Evolutionary conservation across 2,113 vertebrate species (phyloP).

Genomic region (Xiphias gladius): DNA sequence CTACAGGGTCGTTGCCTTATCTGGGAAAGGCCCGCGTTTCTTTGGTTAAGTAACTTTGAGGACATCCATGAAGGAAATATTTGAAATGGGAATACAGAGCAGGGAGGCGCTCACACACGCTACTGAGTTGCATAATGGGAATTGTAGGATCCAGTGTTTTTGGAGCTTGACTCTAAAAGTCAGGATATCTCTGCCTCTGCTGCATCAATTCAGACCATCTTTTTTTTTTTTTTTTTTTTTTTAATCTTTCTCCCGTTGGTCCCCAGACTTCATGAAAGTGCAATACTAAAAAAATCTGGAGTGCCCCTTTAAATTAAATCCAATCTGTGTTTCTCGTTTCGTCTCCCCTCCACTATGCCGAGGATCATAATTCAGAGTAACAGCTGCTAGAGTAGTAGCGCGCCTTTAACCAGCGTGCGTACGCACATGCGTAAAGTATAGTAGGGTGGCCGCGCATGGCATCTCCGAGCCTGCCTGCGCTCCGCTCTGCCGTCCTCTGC

Average conservation of each 20-base stretch:
- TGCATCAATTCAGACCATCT: background rate
- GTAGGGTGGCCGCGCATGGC: conserved; percentile 77
- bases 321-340: background rate
- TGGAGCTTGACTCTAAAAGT: background rate
- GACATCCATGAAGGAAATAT: background rate
- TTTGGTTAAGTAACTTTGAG: background rate
- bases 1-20: background rate
- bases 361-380: conserved; percentile 34
- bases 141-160: background rate
- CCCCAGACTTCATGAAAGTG: background rate
- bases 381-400: conserved; percentile 47
- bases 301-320: background rate
- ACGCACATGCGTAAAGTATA: conserved; percentile 70
- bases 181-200: background rate
- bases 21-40: too few relatives aligned
- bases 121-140: conserved; percentile 25
- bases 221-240: background rate
- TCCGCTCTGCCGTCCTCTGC: conserved; percentile 78
- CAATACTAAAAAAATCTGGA: background rate
- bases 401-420: conserved; percentile 62
- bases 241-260: background rate
- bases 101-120: background rate
- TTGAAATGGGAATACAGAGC: too few relatives aligned
- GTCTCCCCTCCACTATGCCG: background rate
- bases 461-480: conserved; percentile 55